These are phyloP conservation scores for Synanthedon formicaeformis DNA, from an alignment of 2,888 invertebrate species.

Conservation along the genomic window DNA sequence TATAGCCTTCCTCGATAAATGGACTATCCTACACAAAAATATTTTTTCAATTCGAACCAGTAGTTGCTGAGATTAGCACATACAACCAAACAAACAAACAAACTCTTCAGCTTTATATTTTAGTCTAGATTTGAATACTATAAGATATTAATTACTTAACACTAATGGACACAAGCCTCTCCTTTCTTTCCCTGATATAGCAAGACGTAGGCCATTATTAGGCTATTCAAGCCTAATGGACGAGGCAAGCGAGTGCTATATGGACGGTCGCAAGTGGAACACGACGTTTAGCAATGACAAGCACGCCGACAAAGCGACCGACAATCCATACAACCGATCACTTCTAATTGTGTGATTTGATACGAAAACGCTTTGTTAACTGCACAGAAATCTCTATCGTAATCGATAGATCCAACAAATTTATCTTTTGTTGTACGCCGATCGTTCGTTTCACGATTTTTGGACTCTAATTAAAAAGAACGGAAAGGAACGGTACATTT, in stretches of 20 bases:
- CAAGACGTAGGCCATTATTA: not conserved
- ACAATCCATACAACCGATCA: conserved; percentile 50
- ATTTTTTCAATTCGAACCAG: too few relatives aligned
- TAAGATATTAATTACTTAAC: too few relatives aligned
- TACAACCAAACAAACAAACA: too few relatives aligned
- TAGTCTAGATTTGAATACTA: too few relatives aligned
- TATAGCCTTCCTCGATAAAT: too few relatives aligned
- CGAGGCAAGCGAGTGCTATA: not conserved
- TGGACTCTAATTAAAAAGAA: conserved; percentile 38
- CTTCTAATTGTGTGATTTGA: conserved; percentile 69
- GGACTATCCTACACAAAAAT: too few relatives aligned
- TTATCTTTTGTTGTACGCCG: conserved; percentile 48
- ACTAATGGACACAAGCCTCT: too few relatives aligned
- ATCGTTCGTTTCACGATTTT: conserved; percentile 30
- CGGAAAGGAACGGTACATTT: conserved; percentile 28
- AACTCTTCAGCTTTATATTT: too few relatives aligned
- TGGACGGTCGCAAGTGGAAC: conserved; percentile 23
- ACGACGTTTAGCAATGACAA: conserved; percentile 36
- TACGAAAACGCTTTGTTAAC: conserved; percentile 65
- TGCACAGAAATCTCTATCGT: conserved; percentile 57
- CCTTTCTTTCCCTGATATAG: not conserved
- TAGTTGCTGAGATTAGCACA: too few relatives aligned
- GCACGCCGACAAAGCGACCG: conserved; percentile 59
- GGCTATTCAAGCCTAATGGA: not conserved
- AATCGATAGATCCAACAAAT: conserved; percentile 55